Evolutionary conservation across 2,888 invertebrate species (phyloP), one percentile per base, ranked within the genome.

Genomic region (Dynastes hyllus): DNA sequence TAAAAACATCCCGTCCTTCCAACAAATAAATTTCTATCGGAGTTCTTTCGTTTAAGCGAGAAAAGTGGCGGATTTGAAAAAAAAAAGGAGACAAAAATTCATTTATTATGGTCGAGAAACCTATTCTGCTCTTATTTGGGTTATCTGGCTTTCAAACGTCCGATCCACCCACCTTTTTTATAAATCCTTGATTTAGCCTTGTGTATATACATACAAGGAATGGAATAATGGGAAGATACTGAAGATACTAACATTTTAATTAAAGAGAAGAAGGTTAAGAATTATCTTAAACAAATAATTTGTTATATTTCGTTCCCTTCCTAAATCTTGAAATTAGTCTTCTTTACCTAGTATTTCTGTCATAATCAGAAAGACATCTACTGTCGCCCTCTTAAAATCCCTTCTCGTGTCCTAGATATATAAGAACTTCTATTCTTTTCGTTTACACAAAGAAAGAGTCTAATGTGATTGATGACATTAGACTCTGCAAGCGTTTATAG

Each of bases 21-120:
- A 58, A 32, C 37, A 73, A 61, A 73, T 73, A 73, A 61, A 61
- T 73, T 58, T 45, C 32, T 50, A 50, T 32, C 58, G 27, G 61
- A 9, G 40, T 61, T 40, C 27, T n/a, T 73, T 61, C 11, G 40
- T 22, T 69, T 50, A 22, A 50, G 16, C 50, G 50, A 69, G 37
- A 22, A n/a, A 61, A 61, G 61, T 32, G 55, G 16, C 27, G 29
- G 53, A 6, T 5, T 37, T 13, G 40, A n/a, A 40, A 73, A 40
- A 37, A 22, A 40, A 73, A 11, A 61, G 40, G 58, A 40, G 55
- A 37, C n/a, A 67, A 67, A 45, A 67, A 69, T 50, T 69, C 51
- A 73, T 73, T 73, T 73, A 73, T 73, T 73, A 61, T 61, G 61
- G 61, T 45, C 58, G 16, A 51, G 29, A 51, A 45, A 53, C 27